Percentiles rank a stretch among this genome's conserved stretches.
These are phyloP conservation scores for Chesias legatella DNA, from an alignment of 2,888 invertebrate species.

Conservation along the genomic window DNA sequence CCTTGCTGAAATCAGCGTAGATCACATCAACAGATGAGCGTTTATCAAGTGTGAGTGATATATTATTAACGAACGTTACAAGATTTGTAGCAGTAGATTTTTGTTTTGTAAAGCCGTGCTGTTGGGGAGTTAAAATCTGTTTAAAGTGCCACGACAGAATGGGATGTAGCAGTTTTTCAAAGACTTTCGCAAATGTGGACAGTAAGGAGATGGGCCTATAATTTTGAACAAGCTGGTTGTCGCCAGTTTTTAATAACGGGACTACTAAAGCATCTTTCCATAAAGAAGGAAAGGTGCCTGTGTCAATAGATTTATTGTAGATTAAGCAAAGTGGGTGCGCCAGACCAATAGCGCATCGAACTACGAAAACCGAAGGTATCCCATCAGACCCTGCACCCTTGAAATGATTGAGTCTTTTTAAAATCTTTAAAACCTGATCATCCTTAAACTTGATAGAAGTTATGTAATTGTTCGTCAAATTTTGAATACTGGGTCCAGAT, in stretches of 20 bases:
- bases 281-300: conserved; percentile 10
- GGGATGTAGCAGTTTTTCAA: conserved; percentile 18
- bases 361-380: no score
- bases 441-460: background rate
- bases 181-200: conserved; percentile 18
- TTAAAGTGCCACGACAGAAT: conserved; percentile 14
- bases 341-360: no score
- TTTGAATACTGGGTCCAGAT: no score
- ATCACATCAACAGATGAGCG: conserved; percentile 13
- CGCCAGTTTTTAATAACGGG: conserved; percentile 16
- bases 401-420: conserved; percentile 12
- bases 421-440: conserved; percentile 6
- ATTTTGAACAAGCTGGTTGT: conserved; percentile 6
- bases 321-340: conserved; percentile 7
- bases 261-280: conserved; percentile 22
- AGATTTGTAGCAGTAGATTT: conserved; percentile 24
- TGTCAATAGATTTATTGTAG: conserved; percentile 10
- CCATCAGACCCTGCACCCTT: conserved; percentile 12
- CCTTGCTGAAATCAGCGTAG: conserved; percentile 13
- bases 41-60: conserved; percentile 16
- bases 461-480: conserved; percentile 1
- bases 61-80: conserved; percentile 3
- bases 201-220: conserved; percentile 22
- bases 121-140: conserved; percentile 5
- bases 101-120: conserved; percentile 24